phyloP scores from a whole-genome alignment of 2,113 vertebrate genomes.

The Origma solitaria region DNA sequence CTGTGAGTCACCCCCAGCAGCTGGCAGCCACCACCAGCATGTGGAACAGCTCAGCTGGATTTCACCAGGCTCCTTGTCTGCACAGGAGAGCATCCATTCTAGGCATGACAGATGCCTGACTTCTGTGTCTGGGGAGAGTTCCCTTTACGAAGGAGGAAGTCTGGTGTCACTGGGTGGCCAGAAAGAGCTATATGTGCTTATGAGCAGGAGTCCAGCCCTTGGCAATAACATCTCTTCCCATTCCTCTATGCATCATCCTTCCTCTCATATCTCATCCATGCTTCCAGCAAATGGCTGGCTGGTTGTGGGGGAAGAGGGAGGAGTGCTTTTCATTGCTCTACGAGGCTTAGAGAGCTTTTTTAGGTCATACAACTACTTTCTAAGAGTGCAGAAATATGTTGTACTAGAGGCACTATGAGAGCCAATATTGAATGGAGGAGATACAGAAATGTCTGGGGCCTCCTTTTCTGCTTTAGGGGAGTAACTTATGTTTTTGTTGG shows the following conservation, averaged over 20 bases:
- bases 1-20: not conserved
- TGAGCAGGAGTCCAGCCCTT: not conserved
- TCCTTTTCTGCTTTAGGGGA: not conserved
- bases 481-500: not conserved
- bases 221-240: not conserved
- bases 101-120: not conserved
- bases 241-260: not conserved
- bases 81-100: not conserved
- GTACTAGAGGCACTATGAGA: not conserved
- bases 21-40: not conserved
- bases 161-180: not conserved
- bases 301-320: not conserved
- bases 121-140: not conserved
- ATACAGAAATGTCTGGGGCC: not conserved
- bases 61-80: not conserved
- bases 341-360: not conserved
- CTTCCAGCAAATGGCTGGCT: not conserved
- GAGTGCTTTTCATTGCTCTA: not conserved
- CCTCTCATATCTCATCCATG: not conserved
- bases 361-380: not conserved
- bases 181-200: not conserved
- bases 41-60: not conserved
- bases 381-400: not conserved
- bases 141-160: not conserved
- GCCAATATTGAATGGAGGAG: not conserved